Percentiles rank a stretch among this genome's conserved stretches.
These are phyloP conservation scores for Thaumetopoea pityocampa DNA, from an alignment of 1,140 invertebrate species.

Conservation along the genomic window DNA sequence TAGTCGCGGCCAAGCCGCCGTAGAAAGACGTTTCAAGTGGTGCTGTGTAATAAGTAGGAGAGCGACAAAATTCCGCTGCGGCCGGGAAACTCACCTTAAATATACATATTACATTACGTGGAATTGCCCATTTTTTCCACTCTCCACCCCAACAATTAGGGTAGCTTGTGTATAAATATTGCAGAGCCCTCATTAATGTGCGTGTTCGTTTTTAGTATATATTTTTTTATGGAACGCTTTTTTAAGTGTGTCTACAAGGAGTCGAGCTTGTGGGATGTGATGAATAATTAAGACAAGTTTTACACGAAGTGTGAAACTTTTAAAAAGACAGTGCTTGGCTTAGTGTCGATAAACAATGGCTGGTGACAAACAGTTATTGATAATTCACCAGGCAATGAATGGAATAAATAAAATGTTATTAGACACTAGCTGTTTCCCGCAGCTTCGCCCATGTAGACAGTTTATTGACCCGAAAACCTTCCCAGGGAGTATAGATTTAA, in stretches of 20 bases:
- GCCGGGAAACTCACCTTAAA: conserved; percentile 68
- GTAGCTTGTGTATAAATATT: conserved; percentile 73
- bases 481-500: too few relatives aligned
- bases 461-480: too few relatives aligned
- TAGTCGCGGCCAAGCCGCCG: conserved; percentile 22
- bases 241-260: conserved; percentile 50
- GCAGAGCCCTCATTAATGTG: conserved; percentile 72
- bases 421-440: too few relatives aligned
- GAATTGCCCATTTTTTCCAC: conserved; percentile 76
- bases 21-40: conserved; percentile 69
- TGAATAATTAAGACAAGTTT: conserved; percentile 70
- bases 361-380: too few relatives aligned
- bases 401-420: too few relatives aligned
- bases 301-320: conserved; percentile 38
- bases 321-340: conserved; percentile 3
- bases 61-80: conserved; percentile 61
- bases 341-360: conserved; percentile 7
- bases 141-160: conserved; percentile 75
- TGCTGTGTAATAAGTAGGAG: conserved; percentile 59
- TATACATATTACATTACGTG: conserved; percentile 76
- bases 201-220: conserved; percentile 67
- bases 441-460: too few relatives aligned
- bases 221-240: conserved; percentile 63
- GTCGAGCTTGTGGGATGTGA: conserved; percentile 50
- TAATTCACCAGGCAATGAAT: too few relatives aligned